Conservation (phyloP, 2,888 invertebrate species). For the Poecilobothrus nobilitatus region DNA sequence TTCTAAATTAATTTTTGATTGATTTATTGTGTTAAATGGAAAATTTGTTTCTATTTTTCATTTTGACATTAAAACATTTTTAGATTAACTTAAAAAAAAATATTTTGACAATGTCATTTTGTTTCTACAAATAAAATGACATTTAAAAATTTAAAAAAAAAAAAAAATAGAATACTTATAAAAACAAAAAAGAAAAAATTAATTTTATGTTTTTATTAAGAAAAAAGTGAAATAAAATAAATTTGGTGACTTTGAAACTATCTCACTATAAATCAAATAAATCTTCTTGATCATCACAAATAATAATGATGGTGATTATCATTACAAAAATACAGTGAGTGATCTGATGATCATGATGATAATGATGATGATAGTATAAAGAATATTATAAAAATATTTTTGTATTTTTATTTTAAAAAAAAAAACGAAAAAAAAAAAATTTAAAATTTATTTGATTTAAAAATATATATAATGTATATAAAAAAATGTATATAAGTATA, state of each 20-base stretch:
- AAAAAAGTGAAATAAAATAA: not conserved
- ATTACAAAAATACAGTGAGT: not conserved
- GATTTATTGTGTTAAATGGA: constrained; percentile 3
- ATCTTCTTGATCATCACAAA: not conserved
- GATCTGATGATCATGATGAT: not conserved
- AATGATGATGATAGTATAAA: not conserved
- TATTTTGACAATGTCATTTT: constrained; percentile 4
- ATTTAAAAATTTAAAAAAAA: not conserved
- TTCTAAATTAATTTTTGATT: not conserved
- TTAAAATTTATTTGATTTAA: no score
- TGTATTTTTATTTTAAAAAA: no score
- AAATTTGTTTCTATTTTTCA: constrained; percentile 4
- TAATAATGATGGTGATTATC: not conserved
- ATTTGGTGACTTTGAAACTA: not conserved
- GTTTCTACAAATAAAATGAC: not conserved
- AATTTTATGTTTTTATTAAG: no score
- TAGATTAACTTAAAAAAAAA: not conserved
- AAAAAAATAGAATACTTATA: no score
- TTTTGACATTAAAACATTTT: constrained; percentile 5
- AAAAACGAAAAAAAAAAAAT: no score
- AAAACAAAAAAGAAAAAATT: no score
- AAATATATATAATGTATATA: no score
- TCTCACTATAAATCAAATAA: not conserved
- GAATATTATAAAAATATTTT: not conserved
- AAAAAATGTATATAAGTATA: no score